Base-by-base conservation (phyloP, 2,888 invertebrate species). In the Eumacrocentrus americanus region DNA sequence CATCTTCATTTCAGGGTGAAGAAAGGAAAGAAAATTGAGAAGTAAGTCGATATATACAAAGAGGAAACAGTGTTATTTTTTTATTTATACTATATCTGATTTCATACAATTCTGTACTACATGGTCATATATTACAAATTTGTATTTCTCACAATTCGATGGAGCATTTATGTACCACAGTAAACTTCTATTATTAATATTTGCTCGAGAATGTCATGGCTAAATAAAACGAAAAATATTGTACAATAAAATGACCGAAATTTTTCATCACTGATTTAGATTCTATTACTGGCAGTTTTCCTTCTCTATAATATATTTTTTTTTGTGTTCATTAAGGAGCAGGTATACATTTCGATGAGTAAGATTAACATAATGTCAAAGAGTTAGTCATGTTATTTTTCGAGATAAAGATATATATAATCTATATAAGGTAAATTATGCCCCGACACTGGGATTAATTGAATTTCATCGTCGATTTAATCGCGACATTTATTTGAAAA, bases 11-110 rank as follows among this genome's bases (percentile, higher is more conserved):
- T 20, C n/a, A 35, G 11, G 44, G 22, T 20, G 22, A 44, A 44
- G 3, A 22, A 20, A 38, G 12, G 22, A 22, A 23, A 16, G 9
- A 42, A 16, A 38, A 53, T 20, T 14, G 35, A 51, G 9, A 34
- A 20, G 11, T 23, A 38, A 23, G 6, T 44, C 22, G n/a, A n/a
- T 44, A 11, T 46, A 35, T 65, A 62, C 56, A 67, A 70, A 67
- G 69, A 71, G 70, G 72, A 70, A 75, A 77, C 66, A 58, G 52
- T 61, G 62, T 72, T 60, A 70, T 63, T 75, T 76, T 75, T 75
- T 77, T 77, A 68, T 67, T 68, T 52, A 65, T 63, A 70, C 67
- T 59, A 61, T 60, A 74, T 71, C 72, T 72, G 69, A 58, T 64
- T 64, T 68, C 61, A 63, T 70, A 73, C 67, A 72, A 66, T 62